phyloP scores from a whole-genome alignment of 2,113 vertebrate genomes.

The Prolemur simus region DNA sequence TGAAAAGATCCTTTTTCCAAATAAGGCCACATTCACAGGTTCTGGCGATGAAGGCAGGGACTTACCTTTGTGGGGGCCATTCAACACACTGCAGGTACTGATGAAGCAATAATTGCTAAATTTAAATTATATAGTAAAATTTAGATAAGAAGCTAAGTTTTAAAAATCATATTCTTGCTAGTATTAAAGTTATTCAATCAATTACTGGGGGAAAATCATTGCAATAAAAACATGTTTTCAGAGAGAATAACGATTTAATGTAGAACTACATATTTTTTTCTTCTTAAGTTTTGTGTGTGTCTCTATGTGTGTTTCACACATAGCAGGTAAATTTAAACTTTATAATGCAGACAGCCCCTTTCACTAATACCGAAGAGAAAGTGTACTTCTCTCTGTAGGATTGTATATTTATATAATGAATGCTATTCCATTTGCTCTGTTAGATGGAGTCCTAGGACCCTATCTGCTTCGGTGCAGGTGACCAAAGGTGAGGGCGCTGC shows the following conservation, averaged over 20 bases:
- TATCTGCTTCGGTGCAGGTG: background rate
- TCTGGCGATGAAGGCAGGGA: background rate
- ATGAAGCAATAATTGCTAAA: conserved; percentile 35
- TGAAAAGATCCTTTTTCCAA: background rate
- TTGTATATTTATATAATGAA: background rate
- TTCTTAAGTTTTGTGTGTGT: background rate
- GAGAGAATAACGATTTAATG: conserved; percentile 28
- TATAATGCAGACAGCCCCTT: background rate
- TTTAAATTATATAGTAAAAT: conserved; percentile 55
- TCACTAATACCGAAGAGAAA: background rate
- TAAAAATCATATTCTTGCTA: background rate
- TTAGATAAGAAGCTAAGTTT: conserved; percentile 28
- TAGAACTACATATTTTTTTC: background rate
- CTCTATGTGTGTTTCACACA: background rate
- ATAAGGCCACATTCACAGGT: background rate
- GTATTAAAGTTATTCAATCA: conserved; percentile 26
- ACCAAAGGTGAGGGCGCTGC: background rate
- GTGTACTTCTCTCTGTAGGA: background rate
- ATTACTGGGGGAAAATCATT: background rate
- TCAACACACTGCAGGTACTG: background rate
- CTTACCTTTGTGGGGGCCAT: background rate
- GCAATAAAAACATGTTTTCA: conserved; percentile 12
- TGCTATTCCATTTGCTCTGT: background rate
- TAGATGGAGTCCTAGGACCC: background rate
- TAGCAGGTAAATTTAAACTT: background rate